Percentiles rank a stretch among this genome's conserved stretches.
These are phyloP conservation scores for Pelmatolapia mariae DNA, from an alignment of 2,113 vertebrate genomes.

Conservation along the genomic window DNA sequence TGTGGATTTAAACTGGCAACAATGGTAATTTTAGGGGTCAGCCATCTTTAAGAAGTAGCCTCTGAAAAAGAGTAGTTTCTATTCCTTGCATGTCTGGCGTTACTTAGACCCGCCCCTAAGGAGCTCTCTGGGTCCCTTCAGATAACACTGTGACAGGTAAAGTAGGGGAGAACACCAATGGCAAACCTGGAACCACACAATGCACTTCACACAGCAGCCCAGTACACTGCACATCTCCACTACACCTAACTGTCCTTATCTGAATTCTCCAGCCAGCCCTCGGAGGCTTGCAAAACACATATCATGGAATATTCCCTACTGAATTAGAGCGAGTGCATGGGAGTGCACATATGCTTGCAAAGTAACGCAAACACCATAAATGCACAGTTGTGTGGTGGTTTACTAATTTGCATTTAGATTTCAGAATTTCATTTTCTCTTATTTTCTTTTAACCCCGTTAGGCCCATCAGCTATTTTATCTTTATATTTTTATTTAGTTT, in stretches of 20 bases:
- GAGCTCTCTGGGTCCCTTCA: conserved; percentile 24
- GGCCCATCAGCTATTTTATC: conserved; percentile 1
- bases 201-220: neutral
- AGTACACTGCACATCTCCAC: conserved; percentile 10
- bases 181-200: conserved; percentile 12
- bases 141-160: conserved; percentile 48
- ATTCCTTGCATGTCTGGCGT: conserved; percentile 17
- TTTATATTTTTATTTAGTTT: neutral
- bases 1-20: neutral
- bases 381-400: conserved; percentile 8
- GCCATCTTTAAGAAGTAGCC: neutral
- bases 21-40: neutral
- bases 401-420: conserved; percentile 62
- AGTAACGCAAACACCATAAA: conserved; percentile 5
- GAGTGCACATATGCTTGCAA: neutral
- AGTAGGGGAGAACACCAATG: neutral
- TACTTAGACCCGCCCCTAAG: conserved; percentile 20
- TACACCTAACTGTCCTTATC: conserved; percentile 44
- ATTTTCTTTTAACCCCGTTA: neutral
- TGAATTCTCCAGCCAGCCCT: conserved; percentile 53
- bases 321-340: neutral
- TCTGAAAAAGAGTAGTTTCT: neutral
- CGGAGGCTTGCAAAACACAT: conserved; percentile 27
- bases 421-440: neutral
- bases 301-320: neutral